These are phyloP conservation scores for Drosophila navojoa DNA, from an alignment of 1,140 invertebrate species.

Conservation along the genomic window DNA sequence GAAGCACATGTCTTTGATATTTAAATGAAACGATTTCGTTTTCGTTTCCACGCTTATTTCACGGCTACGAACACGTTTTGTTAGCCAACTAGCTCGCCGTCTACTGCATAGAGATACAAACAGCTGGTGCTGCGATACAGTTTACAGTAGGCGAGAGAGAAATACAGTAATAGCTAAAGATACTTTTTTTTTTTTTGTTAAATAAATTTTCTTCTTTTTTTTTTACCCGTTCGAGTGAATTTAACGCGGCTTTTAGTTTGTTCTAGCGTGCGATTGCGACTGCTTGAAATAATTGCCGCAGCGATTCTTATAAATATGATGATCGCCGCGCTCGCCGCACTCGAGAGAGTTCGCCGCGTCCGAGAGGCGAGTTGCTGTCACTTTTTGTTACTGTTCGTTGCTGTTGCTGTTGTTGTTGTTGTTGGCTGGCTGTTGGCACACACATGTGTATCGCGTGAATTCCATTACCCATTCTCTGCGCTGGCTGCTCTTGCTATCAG, in stretches of 20 bases:
- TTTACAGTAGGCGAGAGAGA: not conserved
- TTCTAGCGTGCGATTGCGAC: slow-evolving; percentile 77
- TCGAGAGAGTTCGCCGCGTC: slow-evolving; percentile 36
- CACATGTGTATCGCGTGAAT: slow-evolving; percentile 77
- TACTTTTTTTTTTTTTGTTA: slow-evolving; percentile 13
- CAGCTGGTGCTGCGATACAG: slow-evolving; percentile 12
- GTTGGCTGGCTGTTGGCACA: slow-evolving; percentile 28
- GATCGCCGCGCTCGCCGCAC: slow-evolving; percentile 3
- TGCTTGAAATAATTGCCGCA: slow-evolving; percentile 67
- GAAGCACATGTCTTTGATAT: slow-evolving; percentile 53
- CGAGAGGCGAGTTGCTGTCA: slow-evolving; percentile 15
- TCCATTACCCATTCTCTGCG: slow-evolving; percentile 42
- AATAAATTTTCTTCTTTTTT: slow-evolving; percentile 13
- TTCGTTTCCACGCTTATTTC: not conserved
- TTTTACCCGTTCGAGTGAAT: not conserved
- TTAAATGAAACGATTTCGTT: slow-evolving; percentile 1
- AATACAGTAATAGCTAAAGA: slow-evolving; percentile 25
- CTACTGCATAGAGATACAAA: not conserved
- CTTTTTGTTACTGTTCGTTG: slow-evolving; percentile 19
- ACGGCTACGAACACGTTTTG: slow-evolving; percentile 32
- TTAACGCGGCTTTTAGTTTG: slow-evolving; percentile 40
- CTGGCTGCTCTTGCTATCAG: slow-evolving; percentile 61
- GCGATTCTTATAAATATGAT: slow-evolving; percentile 81
- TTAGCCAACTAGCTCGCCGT: not conserved
- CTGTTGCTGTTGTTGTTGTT: slow-evolving; percentile 13